These are phyloP conservation scores for Suillia variegata DNA, from an alignment of 2,888 invertebrate species.

Conservation along the genomic window DNA sequence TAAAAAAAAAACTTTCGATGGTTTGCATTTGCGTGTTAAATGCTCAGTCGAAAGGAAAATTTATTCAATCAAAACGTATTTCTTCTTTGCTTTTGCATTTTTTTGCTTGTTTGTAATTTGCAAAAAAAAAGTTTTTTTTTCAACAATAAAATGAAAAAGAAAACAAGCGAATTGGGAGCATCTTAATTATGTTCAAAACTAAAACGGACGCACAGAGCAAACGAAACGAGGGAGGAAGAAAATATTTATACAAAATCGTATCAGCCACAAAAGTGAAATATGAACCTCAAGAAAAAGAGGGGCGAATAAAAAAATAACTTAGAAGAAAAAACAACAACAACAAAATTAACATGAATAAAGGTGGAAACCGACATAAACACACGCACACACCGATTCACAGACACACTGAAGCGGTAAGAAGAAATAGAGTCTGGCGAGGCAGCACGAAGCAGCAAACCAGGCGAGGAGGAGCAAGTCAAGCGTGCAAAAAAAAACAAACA, in stretches of 20 bases:
- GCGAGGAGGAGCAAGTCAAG: conserved; percentile 50
- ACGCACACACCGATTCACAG: conserved; percentile 8
- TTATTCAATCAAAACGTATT: conserved; percentile 6
- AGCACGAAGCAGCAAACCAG: conserved; percentile 29
- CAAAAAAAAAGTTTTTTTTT: background rate
- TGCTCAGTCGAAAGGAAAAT: conserved; percentile 16
- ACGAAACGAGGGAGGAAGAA: background rate
- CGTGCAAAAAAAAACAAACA: conserved; percentile 39
- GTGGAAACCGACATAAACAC: conserved; percentile 1
- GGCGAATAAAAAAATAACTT: background rate
- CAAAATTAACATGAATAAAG: conserved; percentile 7
- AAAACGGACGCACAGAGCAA: background rate
- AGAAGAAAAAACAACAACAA: conserved; percentile 9
- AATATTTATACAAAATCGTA: background rate
- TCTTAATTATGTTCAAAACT: conserved; percentile 6
- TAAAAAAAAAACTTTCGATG: conserved; percentile 12
- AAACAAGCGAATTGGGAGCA: conserved; percentile 1
- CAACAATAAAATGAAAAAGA: background rate
- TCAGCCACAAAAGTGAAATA: conserved; percentile 2
- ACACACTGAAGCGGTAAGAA: conserved; percentile 14
- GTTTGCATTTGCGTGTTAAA: conserved; percentile 12
- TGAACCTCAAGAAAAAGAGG: background rate
- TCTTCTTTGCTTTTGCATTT: background rate
- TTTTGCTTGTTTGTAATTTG: background rate
- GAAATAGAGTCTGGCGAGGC: background rate